Evolutionary conservation across 2,113 vertebrate genomes (phyloP).

Genomic region (Eonycteris spelaea): DNA sequence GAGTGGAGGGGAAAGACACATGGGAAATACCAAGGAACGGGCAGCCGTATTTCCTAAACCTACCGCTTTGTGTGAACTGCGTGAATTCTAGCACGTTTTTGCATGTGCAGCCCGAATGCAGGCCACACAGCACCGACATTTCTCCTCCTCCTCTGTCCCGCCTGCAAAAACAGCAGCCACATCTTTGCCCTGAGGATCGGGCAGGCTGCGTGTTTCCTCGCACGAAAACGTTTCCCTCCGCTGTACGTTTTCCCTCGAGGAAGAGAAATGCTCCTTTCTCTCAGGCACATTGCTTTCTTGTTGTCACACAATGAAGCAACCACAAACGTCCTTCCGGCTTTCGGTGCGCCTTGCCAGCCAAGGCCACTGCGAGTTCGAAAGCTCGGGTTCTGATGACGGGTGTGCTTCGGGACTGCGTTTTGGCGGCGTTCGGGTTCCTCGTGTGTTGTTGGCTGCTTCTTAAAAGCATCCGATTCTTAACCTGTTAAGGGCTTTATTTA

Average conservation of each 20-base stretch:
- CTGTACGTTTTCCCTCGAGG: not conserved
- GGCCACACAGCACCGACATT: fast-evolving
- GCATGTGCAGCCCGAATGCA: fast-evolving
- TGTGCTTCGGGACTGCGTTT: not conserved
- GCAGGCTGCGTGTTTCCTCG: not conserved
- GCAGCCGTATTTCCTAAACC: not conserved
- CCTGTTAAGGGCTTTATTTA: not conserved
- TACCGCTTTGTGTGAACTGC: not conserved
- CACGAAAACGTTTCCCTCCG: not conserved
- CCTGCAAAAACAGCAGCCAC: not conserved
- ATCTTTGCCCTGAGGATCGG: not conserved
- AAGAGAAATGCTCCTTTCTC: not conserved
- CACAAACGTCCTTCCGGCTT: not conserved
- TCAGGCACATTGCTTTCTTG: not conserved
- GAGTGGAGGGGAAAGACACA: not conserved
- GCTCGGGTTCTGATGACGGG: not conserved
- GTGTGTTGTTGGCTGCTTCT: not conserved
- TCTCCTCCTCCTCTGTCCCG: not conserved
- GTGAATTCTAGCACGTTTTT: not conserved
- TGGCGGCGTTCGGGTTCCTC: not conserved
- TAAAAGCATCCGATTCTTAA: not conserved
- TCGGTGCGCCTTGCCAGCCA: not conserved
- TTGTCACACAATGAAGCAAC: not conserved
- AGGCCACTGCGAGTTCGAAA: not conserved
- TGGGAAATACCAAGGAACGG: not conserved